Conservation (phyloP, 1,140 invertebrate species). For the Choristoneura fumiferana region DNA sequence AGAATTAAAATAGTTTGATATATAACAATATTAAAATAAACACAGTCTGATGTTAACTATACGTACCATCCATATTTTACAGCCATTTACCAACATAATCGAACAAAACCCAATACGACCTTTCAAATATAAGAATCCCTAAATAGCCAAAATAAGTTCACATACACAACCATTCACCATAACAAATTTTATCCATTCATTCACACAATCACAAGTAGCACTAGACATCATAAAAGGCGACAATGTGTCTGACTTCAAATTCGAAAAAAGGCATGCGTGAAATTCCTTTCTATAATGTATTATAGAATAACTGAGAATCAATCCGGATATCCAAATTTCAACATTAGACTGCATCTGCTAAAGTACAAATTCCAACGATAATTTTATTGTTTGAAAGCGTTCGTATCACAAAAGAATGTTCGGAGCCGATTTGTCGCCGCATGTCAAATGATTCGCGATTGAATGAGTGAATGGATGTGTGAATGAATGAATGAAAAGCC, state of each 20-base stretch:
- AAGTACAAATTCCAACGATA: constrained; percentile 12
- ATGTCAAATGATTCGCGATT: constrained; percentile 52
- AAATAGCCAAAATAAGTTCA: constrained; percentile 20
- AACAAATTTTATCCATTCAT: constrained; percentile 47
- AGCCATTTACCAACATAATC: too few species aligned
- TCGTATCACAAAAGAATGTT: constrained; percentile 31
- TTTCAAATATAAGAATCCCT: background rate
- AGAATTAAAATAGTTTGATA: too few species aligned
- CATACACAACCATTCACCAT: constrained; percentile 54
- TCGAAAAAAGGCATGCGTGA: constrained; percentile 54
- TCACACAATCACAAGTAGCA: constrained; percentile 42
- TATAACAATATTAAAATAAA: too few species aligned
- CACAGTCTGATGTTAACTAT: too few species aligned
- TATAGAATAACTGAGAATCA: constrained; percentile 57
- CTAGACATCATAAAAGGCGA: constrained; percentile 33
- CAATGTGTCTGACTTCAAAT: constrained; percentile 43
- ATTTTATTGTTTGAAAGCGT: background rate
- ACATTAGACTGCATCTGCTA: background rate
- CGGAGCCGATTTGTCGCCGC: constrained; percentile 56
- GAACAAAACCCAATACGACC: too few species aligned
- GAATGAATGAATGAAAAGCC: constrained; percentile 28
- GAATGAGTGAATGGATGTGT: constrained; percentile 39
- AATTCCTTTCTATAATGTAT: constrained; percentile 54
- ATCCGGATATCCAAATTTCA: constrained; percentile 21
- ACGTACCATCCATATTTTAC: too few species aligned